Conservation (phyloP, 2,888 invertebrate species). For the Amphipoea oculea region DNA sequence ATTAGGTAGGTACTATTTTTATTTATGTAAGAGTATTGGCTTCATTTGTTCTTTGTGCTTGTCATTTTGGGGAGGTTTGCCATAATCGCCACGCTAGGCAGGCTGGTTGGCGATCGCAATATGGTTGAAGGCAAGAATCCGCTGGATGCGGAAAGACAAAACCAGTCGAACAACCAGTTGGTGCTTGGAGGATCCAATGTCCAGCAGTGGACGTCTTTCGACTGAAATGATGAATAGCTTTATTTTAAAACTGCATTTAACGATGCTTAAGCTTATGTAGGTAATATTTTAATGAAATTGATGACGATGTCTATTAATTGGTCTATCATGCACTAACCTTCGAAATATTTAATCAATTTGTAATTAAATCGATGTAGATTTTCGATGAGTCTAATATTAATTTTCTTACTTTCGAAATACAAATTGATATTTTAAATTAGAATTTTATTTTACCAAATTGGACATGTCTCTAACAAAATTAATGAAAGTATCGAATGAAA, state of each 20-base stretch:
- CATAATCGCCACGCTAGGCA: too few species aligned
- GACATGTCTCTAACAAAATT: not conserved
- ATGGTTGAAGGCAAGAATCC: too few species aligned
- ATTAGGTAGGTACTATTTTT: not conserved
- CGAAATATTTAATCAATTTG: not conserved
- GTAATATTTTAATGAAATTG: not conserved
- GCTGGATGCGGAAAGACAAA: too few species aligned
- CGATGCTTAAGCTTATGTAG: not conserved
- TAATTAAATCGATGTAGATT: not conserved
- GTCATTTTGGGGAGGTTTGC: too few species aligned
- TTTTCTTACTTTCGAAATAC: constrained; percentile 1
- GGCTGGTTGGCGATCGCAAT: too few species aligned
- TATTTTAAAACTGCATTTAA: not conserved
- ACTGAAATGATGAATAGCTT: not conserved
- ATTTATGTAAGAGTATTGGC: not conserved
- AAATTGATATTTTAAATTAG: not conserved
- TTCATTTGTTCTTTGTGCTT: too few species aligned
- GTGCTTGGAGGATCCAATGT: too few species aligned
- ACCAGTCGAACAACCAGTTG: too few species aligned
- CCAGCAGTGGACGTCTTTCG: not conserved
- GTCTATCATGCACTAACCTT: not conserved
- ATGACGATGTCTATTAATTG: not conserved
- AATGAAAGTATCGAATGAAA: not conserved
- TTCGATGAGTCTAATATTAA: not conserved
- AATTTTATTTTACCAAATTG: not conserved